Base-by-base conservation (phyloP, 2,888 invertebrate species). In the Amitus sp. region DNA sequence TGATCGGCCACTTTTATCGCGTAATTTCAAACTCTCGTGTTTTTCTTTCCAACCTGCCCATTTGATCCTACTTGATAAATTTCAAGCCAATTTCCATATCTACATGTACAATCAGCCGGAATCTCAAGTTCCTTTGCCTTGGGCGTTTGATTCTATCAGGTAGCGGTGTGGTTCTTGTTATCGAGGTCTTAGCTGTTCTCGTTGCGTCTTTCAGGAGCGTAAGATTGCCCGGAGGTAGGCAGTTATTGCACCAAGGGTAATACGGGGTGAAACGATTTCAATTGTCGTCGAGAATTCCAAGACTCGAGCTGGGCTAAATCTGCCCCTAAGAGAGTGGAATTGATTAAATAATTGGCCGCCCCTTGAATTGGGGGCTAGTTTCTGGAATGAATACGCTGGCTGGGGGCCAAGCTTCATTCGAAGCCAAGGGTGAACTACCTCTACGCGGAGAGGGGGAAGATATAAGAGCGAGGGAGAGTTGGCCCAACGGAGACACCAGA, bases 291-390 rank as follows among this genome's bases (percentile, higher is more conserved):
- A 64, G 66, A 65, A 65, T 66, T 66, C 58, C 59, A 47, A 55
- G 65, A 58, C 63, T 66, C 65, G 68, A 65, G 40, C 67, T 63
- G 52, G 68, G 47, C 64, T 62, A 64, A 66, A 68, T 45, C 17
- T 48, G 48, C 42, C 76, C 74, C 78, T 76, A 77, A 79, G 80
- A 79, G 81, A 76, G 73, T 76, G 75, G 77, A 81, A 82, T 82
- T 82, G 81, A 82, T 82, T 82, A 82, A 81, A 82, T 82, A 82
- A 82, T 82, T 82, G 82, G 81, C 76, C n/a, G n/a, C n/a, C 76
- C 76, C 76, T 79, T 76, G 76, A 78, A 79, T 81, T 77, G 78
- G 77, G 73, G 75, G 74, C 75, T 78, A 77, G 81, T 80, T 79
- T 76, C 77, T 72, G 74, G 77, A 80, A 82, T 79, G 80, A 82